Percentiles rank a stretch among this genome's conserved stretches.
phyloP scores from a whole-genome alignment of 2,113 vertebrate species.

The Gasterosteus aculeatus region DNA sequence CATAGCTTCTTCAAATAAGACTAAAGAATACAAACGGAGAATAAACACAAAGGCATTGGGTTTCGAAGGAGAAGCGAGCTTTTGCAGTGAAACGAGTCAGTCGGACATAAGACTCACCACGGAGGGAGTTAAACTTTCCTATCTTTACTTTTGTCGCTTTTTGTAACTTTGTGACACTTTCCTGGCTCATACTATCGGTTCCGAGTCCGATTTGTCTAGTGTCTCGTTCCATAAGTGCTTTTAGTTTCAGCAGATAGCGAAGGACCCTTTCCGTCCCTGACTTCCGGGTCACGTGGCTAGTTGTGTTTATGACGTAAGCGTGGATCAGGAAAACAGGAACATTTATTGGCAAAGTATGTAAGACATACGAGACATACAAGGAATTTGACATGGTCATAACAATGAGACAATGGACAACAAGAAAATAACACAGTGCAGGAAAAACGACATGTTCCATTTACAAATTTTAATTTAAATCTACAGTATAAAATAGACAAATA shows the following conservation, averaged over 20 bases:
- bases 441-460: too few species aligned
- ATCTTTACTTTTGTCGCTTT: slow-evolving; percentile 79
- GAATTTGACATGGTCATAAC: too few species aligned
- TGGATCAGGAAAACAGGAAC: too few species aligned
- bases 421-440: too few species aligned
- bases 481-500: too few species aligned
- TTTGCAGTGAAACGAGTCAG: neutral
- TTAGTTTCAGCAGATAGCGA: neutral
- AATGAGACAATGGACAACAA: too few species aligned
- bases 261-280: neutral
- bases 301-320: neutral
- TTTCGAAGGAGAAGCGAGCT: too few species aligned
- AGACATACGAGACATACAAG: too few species aligned
- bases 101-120: slow-evolving; percentile 55
- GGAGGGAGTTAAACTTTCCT: slow-evolving; percentile 71
- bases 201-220: neutral
- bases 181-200: slow-evolving; percentile 52
- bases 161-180: slow-evolving; percentile 45
- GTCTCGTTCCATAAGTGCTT: rapidly evolving
- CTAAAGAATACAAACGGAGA: neutral
- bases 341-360: too few species aligned
- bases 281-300: slow-evolving; percentile 53
- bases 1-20: neutral
- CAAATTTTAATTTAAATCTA: too few species aligned
- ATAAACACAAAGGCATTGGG: neutral